Conservation (phyloP, 2,888 invertebrate species). For the Apamea anceps region DNA sequence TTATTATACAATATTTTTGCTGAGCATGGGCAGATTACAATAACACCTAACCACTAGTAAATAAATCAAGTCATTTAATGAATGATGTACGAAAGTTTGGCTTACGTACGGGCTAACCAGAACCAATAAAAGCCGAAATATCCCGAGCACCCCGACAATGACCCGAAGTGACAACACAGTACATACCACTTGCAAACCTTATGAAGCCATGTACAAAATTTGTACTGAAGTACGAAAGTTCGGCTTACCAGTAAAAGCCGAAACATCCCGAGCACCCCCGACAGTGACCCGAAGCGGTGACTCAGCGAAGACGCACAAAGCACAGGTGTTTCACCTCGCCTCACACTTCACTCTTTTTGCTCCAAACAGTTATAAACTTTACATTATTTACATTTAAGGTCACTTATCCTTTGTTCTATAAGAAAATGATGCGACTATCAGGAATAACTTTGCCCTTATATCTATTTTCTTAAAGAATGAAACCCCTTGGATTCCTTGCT, state of each 20-base stretch:
- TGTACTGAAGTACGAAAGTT: background rate
- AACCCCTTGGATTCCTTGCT: slow-evolving; percentile 2
- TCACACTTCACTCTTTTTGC: slow-evolving; percentile 52
- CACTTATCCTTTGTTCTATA: slow-evolving; percentile 12
- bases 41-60: background rate
- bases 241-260: slow-evolving; percentile 34
- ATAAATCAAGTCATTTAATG: background rate
- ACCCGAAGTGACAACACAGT: slow-evolving; percentile 9
- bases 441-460: background rate
- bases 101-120: background rate
- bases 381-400: slow-evolving; percentile 32
- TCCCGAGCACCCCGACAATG: slow-evolving; percentile 45
- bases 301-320: slow-evolving; percentile 31
- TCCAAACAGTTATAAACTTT: slow-evolving; percentile 38
- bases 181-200: background rate
- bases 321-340: slow-evolving; percentile 69
- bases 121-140: slow-evolving; percentile 31
- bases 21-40: background rate
- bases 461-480: background rate
- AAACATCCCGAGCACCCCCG: slow-evolving; percentile 53
- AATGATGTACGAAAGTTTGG: background rate
- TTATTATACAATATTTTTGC: background rate
- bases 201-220: background rate
- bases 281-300: slow-evolving; percentile 48
- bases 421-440: background rate